phyloP scores from a whole-genome alignment of 1,140 invertebrate species.

The Macrosteles quadrilineatus region DNA sequence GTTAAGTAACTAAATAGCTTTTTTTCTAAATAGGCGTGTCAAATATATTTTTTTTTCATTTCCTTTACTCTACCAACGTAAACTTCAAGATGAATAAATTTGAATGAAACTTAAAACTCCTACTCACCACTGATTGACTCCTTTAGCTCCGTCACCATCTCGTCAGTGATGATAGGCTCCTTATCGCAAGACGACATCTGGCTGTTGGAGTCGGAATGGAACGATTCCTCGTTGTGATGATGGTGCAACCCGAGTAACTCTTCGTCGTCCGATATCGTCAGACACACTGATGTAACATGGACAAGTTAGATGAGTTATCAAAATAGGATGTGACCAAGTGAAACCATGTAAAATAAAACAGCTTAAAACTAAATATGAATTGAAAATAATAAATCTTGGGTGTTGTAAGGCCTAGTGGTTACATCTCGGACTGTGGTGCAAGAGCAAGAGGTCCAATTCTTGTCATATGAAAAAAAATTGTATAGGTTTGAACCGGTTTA shows the following conservation, averaged over 20 bases:
- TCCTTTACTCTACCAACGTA: too few species aligned
- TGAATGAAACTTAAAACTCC: too few species aligned
- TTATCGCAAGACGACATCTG: slow-evolving; percentile 48
- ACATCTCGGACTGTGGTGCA: neutral
- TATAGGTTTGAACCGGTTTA: too few species aligned
- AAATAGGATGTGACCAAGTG: too few species aligned
- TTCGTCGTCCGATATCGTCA: slow-evolving; percentile 40
- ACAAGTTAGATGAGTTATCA: too few species aligned
- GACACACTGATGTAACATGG: slow-evolving; percentile 36
- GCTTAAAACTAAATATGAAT: neutral
- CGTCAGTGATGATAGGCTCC: slow-evolving; percentile 55
- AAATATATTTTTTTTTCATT: too few species aligned
- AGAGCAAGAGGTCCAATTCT: neutral
- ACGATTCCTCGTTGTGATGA: slow-evolving; percentile 32
- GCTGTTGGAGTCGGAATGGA: slow-evolving; percentile 41
- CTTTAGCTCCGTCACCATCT: slow-evolving; percentile 40
- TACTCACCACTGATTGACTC: slow-evolving; percentile 26
- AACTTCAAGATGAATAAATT: too few species aligned
- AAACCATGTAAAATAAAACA: slow-evolving; percentile 18
- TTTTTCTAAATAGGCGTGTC: too few species aligned
- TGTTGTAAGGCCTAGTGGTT: neutral
- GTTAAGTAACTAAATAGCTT: too few species aligned
- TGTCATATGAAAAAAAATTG: neutral
- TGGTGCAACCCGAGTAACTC: slow-evolving; percentile 27
- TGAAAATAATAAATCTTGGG: too few species aligned